phyloP scores from a whole-genome alignment of 2,797 vertebrate species.

The Epinephelus coioides region DNA sequence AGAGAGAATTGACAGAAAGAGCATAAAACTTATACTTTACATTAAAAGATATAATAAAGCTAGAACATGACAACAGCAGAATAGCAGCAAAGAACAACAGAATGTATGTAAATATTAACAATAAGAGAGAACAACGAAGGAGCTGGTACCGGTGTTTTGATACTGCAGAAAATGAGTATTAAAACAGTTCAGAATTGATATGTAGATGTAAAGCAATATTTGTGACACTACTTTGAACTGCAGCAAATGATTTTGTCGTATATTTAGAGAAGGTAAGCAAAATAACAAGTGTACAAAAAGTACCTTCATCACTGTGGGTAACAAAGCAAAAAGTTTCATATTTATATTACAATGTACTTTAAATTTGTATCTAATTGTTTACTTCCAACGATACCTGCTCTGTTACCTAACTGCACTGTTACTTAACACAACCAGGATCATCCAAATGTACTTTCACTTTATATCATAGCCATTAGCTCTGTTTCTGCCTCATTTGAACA shows the following conservation, averaged over 20 bases:
- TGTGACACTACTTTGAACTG: no score
- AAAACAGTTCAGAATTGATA: no score
- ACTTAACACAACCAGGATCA: constrained; percentile 17
- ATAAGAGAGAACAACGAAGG: no score
- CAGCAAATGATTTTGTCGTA: neutral
- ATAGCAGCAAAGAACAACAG: no score
- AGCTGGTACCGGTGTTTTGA: no score
- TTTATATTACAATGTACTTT: neutral
- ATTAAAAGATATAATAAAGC: no score
- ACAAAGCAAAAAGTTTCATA: neutral
- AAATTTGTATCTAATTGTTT: neutral
- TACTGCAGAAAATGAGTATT: no score
- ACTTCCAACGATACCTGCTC: neutral
- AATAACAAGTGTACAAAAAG: neutral
- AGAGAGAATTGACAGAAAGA: no score
- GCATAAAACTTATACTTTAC: no score
- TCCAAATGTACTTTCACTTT: neutral
- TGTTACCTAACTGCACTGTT: constrained; percentile 2
- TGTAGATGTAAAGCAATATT: no score
- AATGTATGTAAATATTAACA: no score
- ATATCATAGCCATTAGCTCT: neutral
- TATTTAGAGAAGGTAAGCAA: neutral
- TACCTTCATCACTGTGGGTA: neutral
- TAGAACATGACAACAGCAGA: no score
- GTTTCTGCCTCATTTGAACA: constrained; percentile 54